These are phyloP conservation scores for Stercorarius parasiticus DNA, from an alignment of 2,113 vertebrate species.

Conservation along the genomic window DNA sequence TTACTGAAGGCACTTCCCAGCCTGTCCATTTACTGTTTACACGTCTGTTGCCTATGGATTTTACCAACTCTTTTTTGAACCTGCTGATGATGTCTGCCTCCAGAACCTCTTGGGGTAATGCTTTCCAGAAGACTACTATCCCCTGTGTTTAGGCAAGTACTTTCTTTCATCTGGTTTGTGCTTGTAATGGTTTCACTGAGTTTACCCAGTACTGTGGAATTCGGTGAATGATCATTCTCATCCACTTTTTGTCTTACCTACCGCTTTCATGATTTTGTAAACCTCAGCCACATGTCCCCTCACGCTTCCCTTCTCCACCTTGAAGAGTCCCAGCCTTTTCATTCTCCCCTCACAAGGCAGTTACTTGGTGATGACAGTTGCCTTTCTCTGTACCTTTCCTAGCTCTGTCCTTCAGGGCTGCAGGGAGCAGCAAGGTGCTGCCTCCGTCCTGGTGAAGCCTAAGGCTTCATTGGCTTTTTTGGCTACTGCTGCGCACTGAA, in stretches of 20 bases:
- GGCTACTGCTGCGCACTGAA: background rate
- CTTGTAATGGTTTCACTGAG: background rate
- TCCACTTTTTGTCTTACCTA: background rate
- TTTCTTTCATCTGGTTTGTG: background rate
- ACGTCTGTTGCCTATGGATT: background rate
- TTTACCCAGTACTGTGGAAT: background rate
- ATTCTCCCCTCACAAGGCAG: background rate
- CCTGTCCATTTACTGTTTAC: background rate
- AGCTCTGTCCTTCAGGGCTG: background rate
- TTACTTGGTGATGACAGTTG: fast-evolving
- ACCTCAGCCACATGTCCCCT: background rate
- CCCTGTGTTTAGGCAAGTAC: background rate
- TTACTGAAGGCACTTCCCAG: background rate
- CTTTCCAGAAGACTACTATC: background rate
- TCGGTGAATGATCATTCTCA: background rate
- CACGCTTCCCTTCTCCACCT: background rate
- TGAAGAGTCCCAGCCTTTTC: background rate
- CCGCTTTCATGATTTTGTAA: background rate
- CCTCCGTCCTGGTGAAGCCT: fast-evolving
- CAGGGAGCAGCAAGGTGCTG: background rate
- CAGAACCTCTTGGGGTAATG: background rate
- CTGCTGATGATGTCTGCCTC: background rate
- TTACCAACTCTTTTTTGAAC: background rate
- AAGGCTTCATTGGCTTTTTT: background rate
- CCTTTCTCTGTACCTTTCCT: background rate